Evolutionary conservation across 1,140 invertebrate species (phyloP).

Genomic region (Cataglyphis hispanica): DNA sequence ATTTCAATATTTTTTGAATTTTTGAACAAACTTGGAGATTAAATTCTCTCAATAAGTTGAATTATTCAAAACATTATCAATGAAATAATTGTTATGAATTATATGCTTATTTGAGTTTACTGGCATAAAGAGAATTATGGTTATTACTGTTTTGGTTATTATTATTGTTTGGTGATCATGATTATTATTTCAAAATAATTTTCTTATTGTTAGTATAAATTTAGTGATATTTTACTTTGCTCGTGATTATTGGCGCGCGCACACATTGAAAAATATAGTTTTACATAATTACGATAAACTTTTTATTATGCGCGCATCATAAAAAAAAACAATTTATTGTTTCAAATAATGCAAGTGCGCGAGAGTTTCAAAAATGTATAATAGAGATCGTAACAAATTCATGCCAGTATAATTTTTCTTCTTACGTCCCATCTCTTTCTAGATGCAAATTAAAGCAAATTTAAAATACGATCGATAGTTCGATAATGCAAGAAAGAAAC

Average conservation of each 20-base stretch:
- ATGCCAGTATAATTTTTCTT: conserved; percentile 41
- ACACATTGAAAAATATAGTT: not conserved
- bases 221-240: conserved; percentile 3
- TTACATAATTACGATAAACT: conserved; percentile 29
- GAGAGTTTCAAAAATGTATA: not conserved
- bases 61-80: conserved; percentile 34
- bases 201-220: conserved; percentile 7
- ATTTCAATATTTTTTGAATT: conserved; percentile 43
- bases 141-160: conserved; percentile 28
- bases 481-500: not conserved
- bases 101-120: not conserved
- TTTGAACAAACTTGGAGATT: conserved; percentile 28
- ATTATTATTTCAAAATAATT: not conserved
- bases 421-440: not conserved
- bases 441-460: conserved; percentile 48
- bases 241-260: not conserved
- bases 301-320: not conserved
- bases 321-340: conserved; percentile 20
- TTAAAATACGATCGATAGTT: conserved; percentile 12
- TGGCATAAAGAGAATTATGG: conserved; percentile 24
- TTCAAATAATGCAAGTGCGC: not conserved
- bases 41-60: conserved; percentile 20
- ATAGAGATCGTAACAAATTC: not conserved
- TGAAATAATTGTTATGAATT: conserved; percentile 34
- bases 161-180: not conserved